Base-by-base conservation (phyloP, 1,140 invertebrate genomes). In the Leptinotarsa lineolata region DNA sequence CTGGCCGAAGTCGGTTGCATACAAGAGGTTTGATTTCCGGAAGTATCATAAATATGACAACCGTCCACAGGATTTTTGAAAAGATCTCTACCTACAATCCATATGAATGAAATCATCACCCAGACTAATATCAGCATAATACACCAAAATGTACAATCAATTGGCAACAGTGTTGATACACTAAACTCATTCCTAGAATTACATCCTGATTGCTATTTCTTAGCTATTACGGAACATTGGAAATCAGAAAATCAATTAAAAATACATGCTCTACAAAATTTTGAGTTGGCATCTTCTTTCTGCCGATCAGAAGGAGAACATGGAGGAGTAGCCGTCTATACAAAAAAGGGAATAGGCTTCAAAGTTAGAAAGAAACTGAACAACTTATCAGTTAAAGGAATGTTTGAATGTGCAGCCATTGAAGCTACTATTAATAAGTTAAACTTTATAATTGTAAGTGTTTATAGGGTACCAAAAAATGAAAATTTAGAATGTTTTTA, bases 91-190 rank as follows among this genome's bases (percentile, higher is more conserved):
- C n/a, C n/a, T n/a, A n/a, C n/a, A 54, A 16, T 12, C 11, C 48
- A 54, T 12, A 12, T 12, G 11, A 54, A 54, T 16, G 16, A 54
- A 12, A 54, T 54, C 48, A 12, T 54, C 69, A 76, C 64, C 59
- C 24, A 72, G 20, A 46, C 72, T 18, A 70, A n/a, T n/a, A n/a
- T n/a, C n/a, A n/a, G n/a, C n/a, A n/a, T n/a, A n/a, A n/a, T n/a
- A n/a, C n/a, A 76, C 68, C 74, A 76, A 76, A 76, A 73, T 68
- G 46, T 76, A n/a, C 65, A 75, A 58, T 76, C 74, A 39, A 70
- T 70, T 44, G 74, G 74, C 16, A 76, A 66, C 46, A 24, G 59
- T 59, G 61, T 73, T 15, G 68, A 73, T 44, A 20, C 45, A 59
- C 54, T 73, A 44, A 65, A 48, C 8, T 46, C 24, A 16, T 46